Evolutionary conservation across 2,113 vertebrate species (phyloP), one percentile per base, ranked within the genome.

Genomic region (Oriolus oriolus): DNA sequence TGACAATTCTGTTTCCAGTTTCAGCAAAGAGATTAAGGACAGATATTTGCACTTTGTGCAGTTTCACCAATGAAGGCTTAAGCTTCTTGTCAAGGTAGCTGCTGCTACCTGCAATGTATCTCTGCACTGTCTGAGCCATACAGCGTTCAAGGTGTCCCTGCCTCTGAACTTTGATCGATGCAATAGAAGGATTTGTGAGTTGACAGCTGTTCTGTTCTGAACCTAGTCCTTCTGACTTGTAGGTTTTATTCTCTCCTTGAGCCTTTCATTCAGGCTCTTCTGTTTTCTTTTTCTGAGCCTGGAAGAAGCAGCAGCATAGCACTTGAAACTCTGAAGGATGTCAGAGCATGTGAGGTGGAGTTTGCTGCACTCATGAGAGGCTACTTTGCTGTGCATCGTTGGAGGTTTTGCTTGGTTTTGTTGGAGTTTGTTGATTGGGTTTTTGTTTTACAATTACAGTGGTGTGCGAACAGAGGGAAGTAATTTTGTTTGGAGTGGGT

Each of bases 81-180:
- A 87, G 47, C 52, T 66, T 68, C 69, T 80, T 80, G 26, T 42
- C 2, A 4, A 13, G 39, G 33, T 50, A 70, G 61, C 73, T 94
- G 47, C 68, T 93, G 73, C 68, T 61, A 1, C 49, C 44, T 59
- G 30, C 50, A 54, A 1, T 1, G 6, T 68, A 15, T 79, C 33
- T 76, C 1, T 81, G 13, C 1, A 8, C 50, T 50, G 13, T 50
- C 52, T 69, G 69, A 92, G 54, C 64, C 26, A 3, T 35, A 23
- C 15, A 16, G 7, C 1, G 0, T 56, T 57, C 30, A 37, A 13
- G 16, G 26, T 23, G n/a, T 20, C 47, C 27, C 35, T 52, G 4
- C 44, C 60, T 85, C 77, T 87, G 56, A 92, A 21, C 53, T 83
- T 85, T n/a, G 50, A 71, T 66, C 27, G 13, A 14, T 31, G 31